Conservation (phyloP, 2,888 invertebrate species). For the Cerastis rubricosa region DNA sequence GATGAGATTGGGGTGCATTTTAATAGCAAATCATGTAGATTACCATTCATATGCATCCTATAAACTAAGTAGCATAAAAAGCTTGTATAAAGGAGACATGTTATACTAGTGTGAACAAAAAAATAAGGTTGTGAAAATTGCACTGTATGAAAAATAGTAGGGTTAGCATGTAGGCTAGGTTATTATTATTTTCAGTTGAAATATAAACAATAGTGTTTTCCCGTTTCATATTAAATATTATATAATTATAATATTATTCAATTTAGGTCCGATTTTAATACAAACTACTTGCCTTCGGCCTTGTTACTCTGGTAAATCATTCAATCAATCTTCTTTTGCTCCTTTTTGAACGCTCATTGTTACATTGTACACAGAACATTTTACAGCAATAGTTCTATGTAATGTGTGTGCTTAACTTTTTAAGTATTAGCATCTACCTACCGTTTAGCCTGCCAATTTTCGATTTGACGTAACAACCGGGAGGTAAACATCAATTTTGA, state of each 20-base stretch:
- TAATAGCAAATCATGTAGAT: constrained; percentile 7
- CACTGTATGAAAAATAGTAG: constrained; percentile 8
- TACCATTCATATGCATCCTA: constrained; percentile 2
- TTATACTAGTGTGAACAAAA: constrained; percentile 2
- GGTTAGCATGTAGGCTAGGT: not conserved
- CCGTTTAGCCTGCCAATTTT: constrained; percentile 4
- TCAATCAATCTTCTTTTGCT: constrained; percentile 1
- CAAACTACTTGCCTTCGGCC: not conserved
- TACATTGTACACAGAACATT: not conserved
- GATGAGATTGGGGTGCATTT: constrained; percentile 35
- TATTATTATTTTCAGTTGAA: constrained; percentile 2
- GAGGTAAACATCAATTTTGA: constrained; percentile 1
- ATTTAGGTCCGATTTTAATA: not conserved
- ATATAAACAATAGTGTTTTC: not conserved
- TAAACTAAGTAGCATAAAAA: not conserved
- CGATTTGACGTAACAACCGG: constrained; percentile 4
- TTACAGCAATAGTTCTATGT: not conserved
- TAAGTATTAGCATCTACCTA: not conserved
- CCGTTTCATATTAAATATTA: not conserved
- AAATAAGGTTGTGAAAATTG: not conserved
- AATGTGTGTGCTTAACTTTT: constrained; percentile 15
- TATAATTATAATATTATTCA: not conserved
- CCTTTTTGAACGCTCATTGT: not conserved
- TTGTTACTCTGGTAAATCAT: not conserved
- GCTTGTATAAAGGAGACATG: not conserved